These are phyloP conservation scores for Anabas testudineus DNA, from an alignment of 2,797 vertebrate species.

Conservation along the genomic window DNA sequence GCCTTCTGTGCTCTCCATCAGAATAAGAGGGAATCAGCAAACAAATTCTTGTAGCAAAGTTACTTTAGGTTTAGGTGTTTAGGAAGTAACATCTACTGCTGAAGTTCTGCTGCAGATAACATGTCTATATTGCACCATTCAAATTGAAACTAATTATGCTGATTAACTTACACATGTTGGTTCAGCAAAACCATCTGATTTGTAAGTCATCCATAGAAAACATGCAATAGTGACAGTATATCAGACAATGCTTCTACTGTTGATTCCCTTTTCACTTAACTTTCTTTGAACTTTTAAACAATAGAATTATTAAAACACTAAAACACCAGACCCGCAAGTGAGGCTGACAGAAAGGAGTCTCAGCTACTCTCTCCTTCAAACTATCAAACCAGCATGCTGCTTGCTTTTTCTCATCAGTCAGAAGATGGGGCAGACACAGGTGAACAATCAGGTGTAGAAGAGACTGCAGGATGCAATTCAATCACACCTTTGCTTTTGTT, in stretches of 20 bases:
- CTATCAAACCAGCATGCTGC: not conserved
- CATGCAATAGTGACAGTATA: not conserved
- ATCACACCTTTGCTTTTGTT: not conserved
- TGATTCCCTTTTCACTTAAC: too few relatives aligned
- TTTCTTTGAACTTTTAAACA: too few relatives aligned
- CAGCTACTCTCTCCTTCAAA: not conserved
- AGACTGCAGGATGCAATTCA: not conserved
- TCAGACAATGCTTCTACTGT: not conserved
- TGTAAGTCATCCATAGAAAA: not conserved
- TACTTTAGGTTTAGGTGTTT: constrained; percentile 10
- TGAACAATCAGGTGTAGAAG: not conserved
- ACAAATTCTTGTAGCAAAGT: not conserved
- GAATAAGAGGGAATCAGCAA: not conserved
- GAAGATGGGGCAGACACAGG: not conserved
- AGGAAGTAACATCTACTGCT: not conserved
- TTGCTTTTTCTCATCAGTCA: not conserved
- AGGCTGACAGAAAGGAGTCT: not conserved
- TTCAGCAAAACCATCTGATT: not conserved
- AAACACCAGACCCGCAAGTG: not conserved
- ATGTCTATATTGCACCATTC: not conserved
- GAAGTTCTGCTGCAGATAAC: not conserved
- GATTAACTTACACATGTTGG: not conserved
- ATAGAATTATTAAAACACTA: not conserved
- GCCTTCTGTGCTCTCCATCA: too few relatives aligned
- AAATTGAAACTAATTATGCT: not conserved